Evolutionary conservation across 2,888 invertebrate species (phyloP).

Genomic region (Microchrysa polita): DNA sequence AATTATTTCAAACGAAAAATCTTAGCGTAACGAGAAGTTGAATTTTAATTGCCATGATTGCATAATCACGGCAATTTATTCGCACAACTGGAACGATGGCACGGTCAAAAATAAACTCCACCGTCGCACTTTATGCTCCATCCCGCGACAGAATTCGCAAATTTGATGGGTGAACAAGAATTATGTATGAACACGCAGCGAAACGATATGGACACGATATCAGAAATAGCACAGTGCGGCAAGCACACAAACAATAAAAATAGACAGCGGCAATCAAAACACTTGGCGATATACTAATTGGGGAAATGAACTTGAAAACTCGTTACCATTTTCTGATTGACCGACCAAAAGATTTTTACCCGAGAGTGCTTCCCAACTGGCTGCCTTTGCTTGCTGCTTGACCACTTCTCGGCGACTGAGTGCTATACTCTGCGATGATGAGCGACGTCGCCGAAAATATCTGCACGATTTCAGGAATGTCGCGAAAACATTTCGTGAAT

Average conservation of each 20-base stretch:
- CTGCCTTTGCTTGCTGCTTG: conserved; percentile 20
- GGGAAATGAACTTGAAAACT: conserved; percentile 30
- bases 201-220: not conserved
- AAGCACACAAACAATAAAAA: conserved; percentile 9
- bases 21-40: not conserved
- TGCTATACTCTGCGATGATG: not conserved
- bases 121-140: not conserved
- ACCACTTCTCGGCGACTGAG: conserved; percentile 31
- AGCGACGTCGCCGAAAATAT: not conserved
- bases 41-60: conserved; percentile 12
- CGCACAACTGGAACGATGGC: conserved; percentile 4
- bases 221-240: conserved; percentile 16
- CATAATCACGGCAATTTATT: conserved; percentile 3
- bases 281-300: conserved; percentile 19
- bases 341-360: conserved; percentile 14
- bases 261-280: conserved; percentile 3
- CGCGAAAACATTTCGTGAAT: conserved; percentile 18
- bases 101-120: not conserved
- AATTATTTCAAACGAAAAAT: too few species aligned
- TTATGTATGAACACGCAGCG: not conserved
- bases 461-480: conserved; percentile 28
- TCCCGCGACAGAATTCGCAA: not conserved
- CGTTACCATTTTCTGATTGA: conserved; percentile 41
- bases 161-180: conserved; percentile 1
- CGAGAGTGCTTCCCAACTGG: conserved; percentile 34